These are phyloP conservation scores for Habropoda laboriosa DNA, from an alignment of 1,140 invertebrate species.

Conservation along the genomic window DNA sequence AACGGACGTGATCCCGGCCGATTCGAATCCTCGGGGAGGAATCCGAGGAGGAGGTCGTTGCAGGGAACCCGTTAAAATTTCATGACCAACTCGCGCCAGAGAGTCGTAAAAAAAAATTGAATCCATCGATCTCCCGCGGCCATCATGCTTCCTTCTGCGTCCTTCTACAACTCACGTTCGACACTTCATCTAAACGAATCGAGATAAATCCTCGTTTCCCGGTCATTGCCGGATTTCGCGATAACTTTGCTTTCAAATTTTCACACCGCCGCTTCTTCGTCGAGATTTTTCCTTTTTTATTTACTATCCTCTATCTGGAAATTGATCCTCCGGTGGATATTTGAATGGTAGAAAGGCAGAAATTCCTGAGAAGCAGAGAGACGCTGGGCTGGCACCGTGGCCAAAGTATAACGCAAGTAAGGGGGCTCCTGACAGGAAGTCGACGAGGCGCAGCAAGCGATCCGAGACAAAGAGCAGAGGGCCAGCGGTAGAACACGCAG, in stretches of 20 bases:
- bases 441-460: conserved; percentile 41
- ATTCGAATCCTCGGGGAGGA: conserved; percentile 53
- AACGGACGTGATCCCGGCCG: conserved; percentile 59
- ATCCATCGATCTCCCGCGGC: conserved; percentile 68
- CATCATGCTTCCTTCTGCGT: conserved; percentile 12
- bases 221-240: background rate
- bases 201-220: background rate
- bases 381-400: conserved; percentile 20
- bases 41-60: conserved; percentile 58
- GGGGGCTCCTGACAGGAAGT: conserved; percentile 49
- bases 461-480: conserved; percentile 60
- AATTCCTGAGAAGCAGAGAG: conserved; percentile 15
- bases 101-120: conserved; percentile 73
- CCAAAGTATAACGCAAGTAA: background rate
- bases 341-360: background rate
- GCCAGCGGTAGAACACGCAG: conserved; percentile 26
- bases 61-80: conserved; percentile 69
- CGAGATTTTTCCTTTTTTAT: background rate
- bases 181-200: conserved; percentile 28
- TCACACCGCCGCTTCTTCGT: background rate
- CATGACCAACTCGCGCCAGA: conserved; percentile 57
- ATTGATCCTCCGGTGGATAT: no score
- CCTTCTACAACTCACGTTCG: conserved; percentile 38
- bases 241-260: conserved; percentile 11
- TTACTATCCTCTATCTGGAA: no score